A percentile compares a stretch with the other conserved stretches of the same genome.
Evolutionary conservation across 2,888 invertebrate genomes (phyloP).

Genomic region (Argyra leucocephala): DNA sequence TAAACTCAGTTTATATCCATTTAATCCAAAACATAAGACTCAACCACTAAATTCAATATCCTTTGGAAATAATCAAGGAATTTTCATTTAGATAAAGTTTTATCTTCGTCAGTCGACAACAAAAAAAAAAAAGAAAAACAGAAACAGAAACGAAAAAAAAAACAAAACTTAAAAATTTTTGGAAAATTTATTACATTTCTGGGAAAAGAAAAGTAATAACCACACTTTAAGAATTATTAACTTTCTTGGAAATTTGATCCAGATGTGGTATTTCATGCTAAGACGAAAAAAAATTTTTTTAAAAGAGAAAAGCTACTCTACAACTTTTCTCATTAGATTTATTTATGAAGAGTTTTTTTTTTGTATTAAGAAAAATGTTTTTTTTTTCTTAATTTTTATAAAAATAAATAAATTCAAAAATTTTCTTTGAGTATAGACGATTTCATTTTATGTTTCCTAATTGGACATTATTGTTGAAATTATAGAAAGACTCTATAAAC

Average conservation of each 20-base stretch:
- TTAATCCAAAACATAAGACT: background rate
- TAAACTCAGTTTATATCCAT: background rate
- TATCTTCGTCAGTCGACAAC: background rate
- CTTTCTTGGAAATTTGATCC: background rate
- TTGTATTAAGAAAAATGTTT: no score
- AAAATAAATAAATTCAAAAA: no score
- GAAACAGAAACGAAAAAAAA: background rate
- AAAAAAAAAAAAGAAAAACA: background rate
- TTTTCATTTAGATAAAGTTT: background rate
- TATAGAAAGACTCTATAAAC: no score
- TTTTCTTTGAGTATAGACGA: no score
- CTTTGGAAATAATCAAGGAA: background rate
- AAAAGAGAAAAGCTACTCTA: background rate
- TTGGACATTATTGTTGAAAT: no score
- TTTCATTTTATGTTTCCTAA: no score
- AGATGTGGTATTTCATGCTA: background rate
- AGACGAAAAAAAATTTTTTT: background rate
- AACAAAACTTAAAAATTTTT: no score
- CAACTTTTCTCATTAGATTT: background rate
- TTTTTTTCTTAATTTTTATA: no score
- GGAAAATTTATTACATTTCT: background rate
- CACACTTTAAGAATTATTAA: background rate
- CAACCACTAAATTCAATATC: background rate
- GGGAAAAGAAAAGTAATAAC: conserved; percentile 2
- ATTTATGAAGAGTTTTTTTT: no score